phyloP scores from a whole-genome alignment of 1,140 invertebrate species.

The Teleopsis dalmanni region DNA sequence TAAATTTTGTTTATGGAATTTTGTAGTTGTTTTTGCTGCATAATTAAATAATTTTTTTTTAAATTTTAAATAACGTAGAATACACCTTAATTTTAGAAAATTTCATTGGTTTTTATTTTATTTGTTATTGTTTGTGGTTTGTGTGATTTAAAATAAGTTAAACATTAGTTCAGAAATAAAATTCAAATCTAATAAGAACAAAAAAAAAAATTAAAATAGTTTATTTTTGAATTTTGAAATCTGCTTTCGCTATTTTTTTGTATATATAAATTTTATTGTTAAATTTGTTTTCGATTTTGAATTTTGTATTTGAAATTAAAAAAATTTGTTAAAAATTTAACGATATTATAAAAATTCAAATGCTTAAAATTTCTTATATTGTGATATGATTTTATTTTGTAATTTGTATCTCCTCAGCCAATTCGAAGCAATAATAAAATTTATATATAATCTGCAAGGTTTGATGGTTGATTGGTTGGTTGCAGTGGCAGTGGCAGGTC shows the following conservation, averaged over 20 bases:
- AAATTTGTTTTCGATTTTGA: conserved; percentile 17
- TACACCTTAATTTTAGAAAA: conserved; percentile 20
- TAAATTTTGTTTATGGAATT: conserved; percentile 14
- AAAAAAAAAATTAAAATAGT: not conserved
- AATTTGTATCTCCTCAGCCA: too few relatives aligned
- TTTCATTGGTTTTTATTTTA: conserved; percentile 6
- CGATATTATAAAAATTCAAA: too few relatives aligned
- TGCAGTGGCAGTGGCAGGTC: not conserved
- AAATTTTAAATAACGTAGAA: conserved; percentile 18
- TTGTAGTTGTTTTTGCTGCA: conserved; percentile 1
- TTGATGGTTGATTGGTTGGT: too few relatives aligned
- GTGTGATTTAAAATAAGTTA: not conserved
- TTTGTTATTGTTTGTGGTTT: conserved; percentile 1
- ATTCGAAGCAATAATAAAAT: too few relatives aligned
- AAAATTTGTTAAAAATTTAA: conserved; percentile 2
- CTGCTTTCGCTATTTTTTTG: conserved; percentile 9
- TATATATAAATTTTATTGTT: conserved; percentile 2
- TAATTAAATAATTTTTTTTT: conserved; percentile 5
- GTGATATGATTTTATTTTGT: too few relatives aligned
- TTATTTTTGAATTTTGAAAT: conserved; percentile 9
- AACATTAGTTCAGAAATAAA: not conserved
- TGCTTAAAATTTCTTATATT: too few relatives aligned
- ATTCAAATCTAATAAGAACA: not conserved
- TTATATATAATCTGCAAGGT: too few relatives aligned
- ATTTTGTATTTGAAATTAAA: conserved; percentile 16